Conservation (phyloP, 1,140 invertebrate genomes). For the Argopecten irradians region DNA sequence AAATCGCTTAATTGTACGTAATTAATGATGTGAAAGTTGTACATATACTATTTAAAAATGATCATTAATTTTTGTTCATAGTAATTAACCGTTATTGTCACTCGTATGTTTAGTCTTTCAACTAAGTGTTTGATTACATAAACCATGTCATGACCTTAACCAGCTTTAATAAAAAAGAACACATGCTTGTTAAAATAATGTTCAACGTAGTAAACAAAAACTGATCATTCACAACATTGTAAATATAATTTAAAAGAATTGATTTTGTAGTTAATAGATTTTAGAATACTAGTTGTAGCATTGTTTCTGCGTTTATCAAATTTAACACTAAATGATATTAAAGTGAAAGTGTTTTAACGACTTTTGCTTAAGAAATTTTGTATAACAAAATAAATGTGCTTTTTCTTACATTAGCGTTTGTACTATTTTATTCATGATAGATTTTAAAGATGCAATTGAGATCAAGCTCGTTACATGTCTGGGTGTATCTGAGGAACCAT, state of each 20-base stretch:
- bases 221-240: not conserved
- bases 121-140: not conserved
- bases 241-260: not conserved
- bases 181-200: not conserved
- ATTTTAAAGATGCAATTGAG: too few species aligned
- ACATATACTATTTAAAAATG: not conserved
- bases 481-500: too few species aligned
- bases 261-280: not conserved
- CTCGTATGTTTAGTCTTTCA: not conserved
- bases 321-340: constrained; percentile 19
- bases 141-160: not conserved
- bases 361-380: constrained; percentile 3
- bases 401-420: not conserved
- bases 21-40: constrained; percentile 18
- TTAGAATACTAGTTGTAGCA: not conserved
- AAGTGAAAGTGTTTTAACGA: constrained; percentile 3
- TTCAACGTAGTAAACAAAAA: not conserved
- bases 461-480: too few species aligned
- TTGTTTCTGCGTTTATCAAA: not conserved
- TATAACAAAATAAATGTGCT: constrained; percentile 23
- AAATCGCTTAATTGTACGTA: constrained; percentile 7
- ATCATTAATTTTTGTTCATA: constrained; percentile 7
- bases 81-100: not conserved
- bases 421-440: too few species aligned
- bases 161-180: not conserved